Conservation (phyloP, 92 coral and sea anemone genomes). For the Phenganax stokvisi region DNA sequence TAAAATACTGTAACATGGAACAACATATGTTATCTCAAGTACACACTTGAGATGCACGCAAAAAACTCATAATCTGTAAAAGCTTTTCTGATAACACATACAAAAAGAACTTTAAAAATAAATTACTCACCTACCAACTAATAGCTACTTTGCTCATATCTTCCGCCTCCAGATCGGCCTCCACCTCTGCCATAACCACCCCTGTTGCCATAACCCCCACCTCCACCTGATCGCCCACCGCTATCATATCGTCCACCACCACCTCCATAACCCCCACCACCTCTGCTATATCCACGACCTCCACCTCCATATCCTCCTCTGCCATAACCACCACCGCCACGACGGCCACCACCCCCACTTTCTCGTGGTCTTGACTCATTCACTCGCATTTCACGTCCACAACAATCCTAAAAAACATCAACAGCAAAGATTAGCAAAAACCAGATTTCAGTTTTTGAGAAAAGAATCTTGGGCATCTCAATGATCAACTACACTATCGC, state of each 20-base stretch:
- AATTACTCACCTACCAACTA: not conserved
- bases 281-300: not conserved
- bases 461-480: no score
- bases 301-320: not conserved
- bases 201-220: not conserved
- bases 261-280: not conserved
- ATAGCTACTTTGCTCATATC: not conserved
- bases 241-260: not conserved
- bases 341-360: slow-evolving; percentile 20
- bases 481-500: no score
- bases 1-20: no score
- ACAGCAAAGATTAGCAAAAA: no score
- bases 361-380: slow-evolving; percentile 15
- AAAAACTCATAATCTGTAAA: no score
- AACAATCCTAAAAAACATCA: not conserved
- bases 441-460: no score
- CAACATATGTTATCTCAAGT: no score
- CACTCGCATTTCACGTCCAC: slow-evolving; percentile 25
- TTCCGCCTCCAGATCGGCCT: not conserved
- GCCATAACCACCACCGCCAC: slow-evolving; percentile 11
- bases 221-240: not conserved
- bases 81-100: not conserved
- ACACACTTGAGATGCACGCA: no score
- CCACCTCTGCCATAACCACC: slow-evolving; percentile 1
- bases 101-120: not conserved